phyloP scores from a whole-genome alignment of 2,888 invertebrate genomes.

The Boloria selene region DNA sequence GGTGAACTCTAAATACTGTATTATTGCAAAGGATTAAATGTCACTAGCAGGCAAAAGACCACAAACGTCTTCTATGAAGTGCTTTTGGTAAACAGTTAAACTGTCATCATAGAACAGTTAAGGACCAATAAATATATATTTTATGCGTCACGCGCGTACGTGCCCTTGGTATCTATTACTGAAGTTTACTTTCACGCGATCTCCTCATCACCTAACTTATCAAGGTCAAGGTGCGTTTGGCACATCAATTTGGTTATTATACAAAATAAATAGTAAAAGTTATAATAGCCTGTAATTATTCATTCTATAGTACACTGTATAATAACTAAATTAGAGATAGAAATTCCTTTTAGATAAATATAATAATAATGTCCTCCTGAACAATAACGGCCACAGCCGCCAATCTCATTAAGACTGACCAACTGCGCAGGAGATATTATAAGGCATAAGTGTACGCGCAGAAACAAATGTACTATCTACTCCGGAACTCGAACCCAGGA shows the following conservation, averaged over 20 bases:
- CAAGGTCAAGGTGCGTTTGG: conserved; percentile 42
- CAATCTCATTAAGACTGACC: no score
- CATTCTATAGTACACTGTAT: no score
- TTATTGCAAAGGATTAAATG: not conserved
- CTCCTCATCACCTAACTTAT: conserved; percentile 28
- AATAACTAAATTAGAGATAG: no score
- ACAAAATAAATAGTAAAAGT: not conserved
- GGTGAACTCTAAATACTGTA: no score
- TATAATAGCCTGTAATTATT: not conserved
- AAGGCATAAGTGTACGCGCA: no score
- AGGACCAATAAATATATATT: conserved; percentile 30
- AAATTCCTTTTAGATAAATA: no score
- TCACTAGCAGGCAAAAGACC: not conserved
- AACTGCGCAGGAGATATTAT: no score
- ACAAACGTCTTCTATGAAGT: conserved; percentile 9
- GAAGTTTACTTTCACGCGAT: conserved; percentile 35
- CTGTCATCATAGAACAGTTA: conserved; percentile 26
- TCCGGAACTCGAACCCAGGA: no score
- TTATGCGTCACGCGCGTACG: conserved; percentile 29
- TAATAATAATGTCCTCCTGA: no score
- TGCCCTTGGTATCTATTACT: conserved; percentile 29
- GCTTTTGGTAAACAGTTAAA: conserved; percentile 20
- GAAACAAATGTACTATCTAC: no score
- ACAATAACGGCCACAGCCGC: no score
- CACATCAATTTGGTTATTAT: not conserved